Evolutionary conservation across 1,140 invertebrate species (phyloP).

Genomic region (Cecropterus lyciades): DNA sequence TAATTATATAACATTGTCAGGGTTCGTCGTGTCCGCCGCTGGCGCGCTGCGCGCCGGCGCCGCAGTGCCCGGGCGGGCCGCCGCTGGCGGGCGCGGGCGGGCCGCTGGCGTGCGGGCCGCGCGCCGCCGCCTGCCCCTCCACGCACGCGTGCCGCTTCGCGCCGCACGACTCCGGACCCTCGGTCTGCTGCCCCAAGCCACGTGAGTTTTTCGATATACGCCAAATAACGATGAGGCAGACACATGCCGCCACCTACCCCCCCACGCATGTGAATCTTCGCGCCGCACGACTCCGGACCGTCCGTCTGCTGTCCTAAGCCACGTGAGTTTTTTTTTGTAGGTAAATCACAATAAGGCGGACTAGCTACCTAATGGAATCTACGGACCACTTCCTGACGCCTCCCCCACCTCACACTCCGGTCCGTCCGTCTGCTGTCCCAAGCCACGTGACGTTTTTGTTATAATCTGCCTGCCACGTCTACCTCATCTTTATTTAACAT

Average conservation of each 20-base stretch:
- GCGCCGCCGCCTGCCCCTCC: conserved; percentile 90
- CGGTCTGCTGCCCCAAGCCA: conserved; percentile 93
- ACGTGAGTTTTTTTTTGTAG: too few relatives aligned
- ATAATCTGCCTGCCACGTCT: too few relatives aligned
- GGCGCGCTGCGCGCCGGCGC: conserved; percentile 90
- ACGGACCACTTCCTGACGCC: conserved; percentile 88
- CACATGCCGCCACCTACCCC: conserved; percentile 89
- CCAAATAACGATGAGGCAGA: too few relatives aligned
- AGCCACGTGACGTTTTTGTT: conserved; percentile 82
- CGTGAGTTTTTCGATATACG: conserved; percentile 79
- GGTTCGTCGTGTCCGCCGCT: conserved; percentile 89
- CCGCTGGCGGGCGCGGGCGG: conserved; percentile 86
- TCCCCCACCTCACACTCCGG: conserved; percentile 92
- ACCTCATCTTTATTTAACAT: too few relatives aligned
- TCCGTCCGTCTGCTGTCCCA: conserved; percentile 88
- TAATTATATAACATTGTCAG: too few relatives aligned
- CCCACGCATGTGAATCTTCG: conserved; percentile 92
- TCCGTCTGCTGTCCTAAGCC: too few relatives aligned
- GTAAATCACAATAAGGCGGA: too few relatives aligned
- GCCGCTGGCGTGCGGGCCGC: conserved; percentile 89
- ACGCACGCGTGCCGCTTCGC: conserved; percentile 93
- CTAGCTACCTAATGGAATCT: too few relatives aligned
- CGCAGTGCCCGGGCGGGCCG: conserved; percentile 90
- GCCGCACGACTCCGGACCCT: conserved; percentile 87
- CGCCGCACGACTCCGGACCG: conserved; percentile 88